Evolutionary conservation across 2,888 invertebrate species (phyloP).

Genomic region (Drosophila neutralis): DNA sequence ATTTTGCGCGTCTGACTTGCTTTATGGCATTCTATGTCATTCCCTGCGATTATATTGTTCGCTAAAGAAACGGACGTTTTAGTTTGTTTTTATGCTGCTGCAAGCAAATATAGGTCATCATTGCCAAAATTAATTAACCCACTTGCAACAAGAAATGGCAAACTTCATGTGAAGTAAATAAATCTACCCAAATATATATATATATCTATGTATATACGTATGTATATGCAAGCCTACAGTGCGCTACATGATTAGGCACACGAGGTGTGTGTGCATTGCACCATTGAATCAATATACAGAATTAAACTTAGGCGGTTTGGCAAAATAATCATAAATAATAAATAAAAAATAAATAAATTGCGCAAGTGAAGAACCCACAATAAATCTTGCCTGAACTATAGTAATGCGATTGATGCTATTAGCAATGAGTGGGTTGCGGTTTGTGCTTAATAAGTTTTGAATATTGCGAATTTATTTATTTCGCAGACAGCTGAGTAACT

Average conservation of each 20-base stretch:
- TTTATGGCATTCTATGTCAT: constrained; percentile 17
- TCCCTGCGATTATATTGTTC: constrained; percentile 17
- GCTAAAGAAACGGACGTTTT: constrained; percentile 33
- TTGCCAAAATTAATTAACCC: constrained; percentile 36
- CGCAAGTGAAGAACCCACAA: background rate
- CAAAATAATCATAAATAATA: background rate
- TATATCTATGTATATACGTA: background rate
- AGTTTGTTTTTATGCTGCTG: constrained; percentile 36
- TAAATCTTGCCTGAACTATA: too few relatives aligned
- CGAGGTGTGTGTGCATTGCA: background rate
- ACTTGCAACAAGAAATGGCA: constrained; percentile 12
- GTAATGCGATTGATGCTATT: background rate
- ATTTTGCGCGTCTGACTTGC: constrained; percentile 33
- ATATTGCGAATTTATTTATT: background rate
- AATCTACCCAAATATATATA: background rate
- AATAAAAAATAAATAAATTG: background rate
- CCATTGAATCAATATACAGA: constrained; percentile 4
- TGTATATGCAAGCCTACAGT: background rate
- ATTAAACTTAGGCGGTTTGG: constrained; percentile 1
- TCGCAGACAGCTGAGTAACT: background rate
- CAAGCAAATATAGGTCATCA: constrained; percentile 25
- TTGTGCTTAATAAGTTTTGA: constrained; percentile 1
- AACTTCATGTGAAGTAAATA: background rate
- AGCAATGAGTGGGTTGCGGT: background rate
- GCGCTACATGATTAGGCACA: background rate